Evolutionary conservation across 2,797 vertebrate species (phyloP), one percentile per base, ranked within the genome.

Genomic region (Gymnoscopelus braueri): DNA sequence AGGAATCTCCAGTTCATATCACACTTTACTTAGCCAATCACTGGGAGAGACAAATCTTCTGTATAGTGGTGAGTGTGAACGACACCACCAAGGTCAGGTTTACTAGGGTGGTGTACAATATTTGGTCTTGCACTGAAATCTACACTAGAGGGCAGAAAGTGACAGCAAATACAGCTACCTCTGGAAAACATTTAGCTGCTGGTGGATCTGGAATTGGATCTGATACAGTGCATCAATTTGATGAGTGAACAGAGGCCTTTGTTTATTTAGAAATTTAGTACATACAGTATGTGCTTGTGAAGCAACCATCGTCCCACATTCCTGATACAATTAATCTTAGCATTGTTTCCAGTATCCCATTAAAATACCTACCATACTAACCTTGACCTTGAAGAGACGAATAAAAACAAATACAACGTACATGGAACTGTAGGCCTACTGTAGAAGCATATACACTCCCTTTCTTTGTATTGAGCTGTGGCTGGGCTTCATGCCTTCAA

Each of bases 101-200:
- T 4, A 26, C 19, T 14, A 5, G 35, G 24, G 29, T 7, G 14
- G 23, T 14, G 11, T 9, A 2, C 0, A n/a, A 9, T 23, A 4
- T 24, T 13, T 8, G 65, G 67, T 70, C 9, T 15, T 74, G 13
- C 63, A 51, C 3, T 52, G 14, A 1, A n/a, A 3, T 73, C 61
- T 53, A 23, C 92, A 87, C 75, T 71, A 78, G 89, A 73, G 78
- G 88, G 88, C 86, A 81, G 66, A 1, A 10, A 11, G 23, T 23
- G 66, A 67, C 66, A 4, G 2, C 1, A 44, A 69, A 2, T 0
- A 5, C 24, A 64, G 13, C 2, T 10, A 0, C 10, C 47, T 48
- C 39, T 9, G 13, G 32, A 44, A 19, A n/a, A 65, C 7, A 32
- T 65, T 11, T 63, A 1, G 10, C 51, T 47, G 26, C 13, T 59